These are phyloP conservation scores for Aegotheles bennettii DNA, from an alignment of 2,113 vertebrate genomes.

Conservation along the genomic window DNA sequence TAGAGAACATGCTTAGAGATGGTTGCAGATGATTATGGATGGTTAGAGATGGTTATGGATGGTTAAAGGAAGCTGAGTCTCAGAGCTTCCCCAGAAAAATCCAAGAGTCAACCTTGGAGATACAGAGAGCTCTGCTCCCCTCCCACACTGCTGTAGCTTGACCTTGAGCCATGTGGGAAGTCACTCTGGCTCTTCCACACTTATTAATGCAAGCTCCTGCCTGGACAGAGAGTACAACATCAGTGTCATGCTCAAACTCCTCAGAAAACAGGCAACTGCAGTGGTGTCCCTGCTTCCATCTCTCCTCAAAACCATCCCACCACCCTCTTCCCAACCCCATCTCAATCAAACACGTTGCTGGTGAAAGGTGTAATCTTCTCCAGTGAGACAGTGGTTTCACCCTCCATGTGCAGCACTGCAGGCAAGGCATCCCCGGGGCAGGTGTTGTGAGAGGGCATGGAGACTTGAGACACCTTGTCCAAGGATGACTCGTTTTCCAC, in stretches of 20 bases:
- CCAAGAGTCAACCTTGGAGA: background rate
- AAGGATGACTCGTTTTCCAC: background rate
- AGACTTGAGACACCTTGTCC: background rate
- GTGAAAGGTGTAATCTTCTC: slow-evolving; percentile 65
- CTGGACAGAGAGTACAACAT: background rate
- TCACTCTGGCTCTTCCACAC: background rate
- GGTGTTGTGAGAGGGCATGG: accelerated
- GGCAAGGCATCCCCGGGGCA: background rate
- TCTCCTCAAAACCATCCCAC: background rate
- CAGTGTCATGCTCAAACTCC: background rate
- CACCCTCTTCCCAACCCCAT: background rate
- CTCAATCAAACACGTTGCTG: background rate
- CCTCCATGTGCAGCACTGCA: background rate
- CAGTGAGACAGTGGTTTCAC: background rate
- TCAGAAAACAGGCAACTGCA: background rate
- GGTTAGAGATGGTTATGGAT: too few species aligned
- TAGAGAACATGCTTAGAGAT: too few species aligned
- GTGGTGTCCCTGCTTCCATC: background rate
- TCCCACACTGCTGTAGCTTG: background rate
- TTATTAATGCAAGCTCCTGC: background rate
- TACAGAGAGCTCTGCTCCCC: background rate
- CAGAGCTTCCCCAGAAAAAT: background rate
- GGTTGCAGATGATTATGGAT: too few species aligned
- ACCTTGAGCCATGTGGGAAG: background rate
- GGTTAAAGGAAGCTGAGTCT: accelerated